A percentile compares a stretch with the other conserved stretches of the same genome.
Conservation (phyloP, 2,797 vertebrate species). For the Denticeps clupeoides region DNA sequence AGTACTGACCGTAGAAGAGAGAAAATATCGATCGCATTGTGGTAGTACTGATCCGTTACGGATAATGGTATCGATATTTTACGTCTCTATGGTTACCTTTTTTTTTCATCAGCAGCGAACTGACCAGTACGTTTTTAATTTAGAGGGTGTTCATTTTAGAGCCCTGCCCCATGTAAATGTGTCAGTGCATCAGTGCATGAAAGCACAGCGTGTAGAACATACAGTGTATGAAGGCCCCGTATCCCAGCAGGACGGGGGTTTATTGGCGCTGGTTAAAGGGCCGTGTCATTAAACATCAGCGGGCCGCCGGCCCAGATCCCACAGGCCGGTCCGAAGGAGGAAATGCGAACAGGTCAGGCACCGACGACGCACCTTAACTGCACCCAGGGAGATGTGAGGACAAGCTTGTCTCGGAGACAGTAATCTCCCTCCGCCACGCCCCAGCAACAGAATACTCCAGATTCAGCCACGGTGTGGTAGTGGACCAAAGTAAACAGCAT, state of each 20-base stretch:
- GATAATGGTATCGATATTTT: no score
- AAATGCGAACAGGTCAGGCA: no score
- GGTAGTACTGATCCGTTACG: no score
- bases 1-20: no score
- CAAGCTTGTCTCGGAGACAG: slow-evolving; percentile 55
- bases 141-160: slow-evolving; percentile 28
- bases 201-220: slow-evolving; percentile 37
- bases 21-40: no score
- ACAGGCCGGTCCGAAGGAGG: slow-evolving; percentile 31
- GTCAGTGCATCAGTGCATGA: slow-evolving; percentile 9
- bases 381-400: no score
- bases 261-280: slow-evolving; percentile 62
- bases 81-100: no score
- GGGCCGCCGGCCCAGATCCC: slow-evolving; percentile 28
- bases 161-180: slow-evolving; percentile 3
- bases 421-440: slow-evolving; percentile 49
- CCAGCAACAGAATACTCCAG: slow-evolving; percentile 42
- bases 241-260: slow-evolving; percentile 53
- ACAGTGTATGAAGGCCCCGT: slow-evolving; percentile 52
- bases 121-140: no score
- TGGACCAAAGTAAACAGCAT: slow-evolving; percentile 34
- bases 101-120: no score
- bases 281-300: slow-evolving; percentile 57
- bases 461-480: slow-evolving; percentile 31
- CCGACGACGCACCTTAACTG: no score